A percentile compares a stretch with the other conserved stretches of the same genome.
Evolutionary conservation across 2,113 vertebrate species (phyloP).

Genomic region (Callospermophilus lateralis): DNA sequence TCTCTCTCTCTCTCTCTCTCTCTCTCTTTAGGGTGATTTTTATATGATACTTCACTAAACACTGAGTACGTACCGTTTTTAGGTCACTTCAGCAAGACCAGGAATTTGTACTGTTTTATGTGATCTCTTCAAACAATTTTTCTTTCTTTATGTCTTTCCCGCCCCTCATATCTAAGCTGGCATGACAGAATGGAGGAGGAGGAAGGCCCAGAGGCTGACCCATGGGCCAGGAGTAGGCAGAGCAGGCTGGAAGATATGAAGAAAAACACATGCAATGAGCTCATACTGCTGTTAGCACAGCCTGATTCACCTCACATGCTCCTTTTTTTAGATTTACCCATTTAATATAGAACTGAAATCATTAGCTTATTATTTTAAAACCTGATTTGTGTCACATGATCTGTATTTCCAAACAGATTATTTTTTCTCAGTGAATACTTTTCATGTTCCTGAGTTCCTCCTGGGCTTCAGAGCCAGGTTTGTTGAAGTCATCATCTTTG

Average conservation of each 20-base stretch:
- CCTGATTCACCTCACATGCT: background rate
- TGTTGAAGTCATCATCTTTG: background rate
- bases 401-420: background rate
- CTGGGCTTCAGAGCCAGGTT: background rate
- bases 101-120: background rate
- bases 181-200: background rate
- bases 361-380: background rate
- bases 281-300: background rate
- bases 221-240: background rate
- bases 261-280: background rate
- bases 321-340: background rate
- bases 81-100: background rate
- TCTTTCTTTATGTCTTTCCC: background rate
- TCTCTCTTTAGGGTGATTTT: background rate
- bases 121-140: background rate
- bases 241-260: background rate
- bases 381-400: background rate
- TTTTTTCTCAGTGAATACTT: background rate
- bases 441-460: background rate
- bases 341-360: background rate
- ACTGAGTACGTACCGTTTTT: background rate
- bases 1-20: background rate
- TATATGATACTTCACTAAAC: slow-evolving; percentile 24
- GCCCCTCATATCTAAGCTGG: background rate
- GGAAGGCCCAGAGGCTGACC: background rate